Conservation (phyloP, 2,888 invertebrate genomes). For the Julus scandinavius region DNA sequence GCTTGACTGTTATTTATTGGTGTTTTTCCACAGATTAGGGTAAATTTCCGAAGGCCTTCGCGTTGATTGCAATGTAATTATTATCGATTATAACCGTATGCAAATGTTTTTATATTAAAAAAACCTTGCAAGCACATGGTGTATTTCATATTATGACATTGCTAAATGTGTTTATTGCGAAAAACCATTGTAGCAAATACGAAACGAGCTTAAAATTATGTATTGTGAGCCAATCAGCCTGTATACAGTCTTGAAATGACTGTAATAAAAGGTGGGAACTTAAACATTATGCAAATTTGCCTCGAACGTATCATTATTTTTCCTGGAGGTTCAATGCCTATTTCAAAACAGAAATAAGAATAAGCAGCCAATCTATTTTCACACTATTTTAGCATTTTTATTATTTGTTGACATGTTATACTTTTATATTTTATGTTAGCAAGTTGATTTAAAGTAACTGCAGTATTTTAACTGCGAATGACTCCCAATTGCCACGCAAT, state of each 20-base stretch:
- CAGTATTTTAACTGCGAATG: not conserved
- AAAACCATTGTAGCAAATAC: not conserved
- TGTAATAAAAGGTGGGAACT: constrained; percentile 4
- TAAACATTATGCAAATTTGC: not conserved
- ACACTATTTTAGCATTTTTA: not conserved
- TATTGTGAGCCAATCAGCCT: not conserved
- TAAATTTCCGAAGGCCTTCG: not conserved
- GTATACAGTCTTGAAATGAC: not conserved
- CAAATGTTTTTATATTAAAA: constrained; percentile 17
- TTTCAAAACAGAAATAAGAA: not conserved
- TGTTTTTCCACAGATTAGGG: not conserved
- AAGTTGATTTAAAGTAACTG: constrained; percentile 1
- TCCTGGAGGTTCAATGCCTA: not conserved
- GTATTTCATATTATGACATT: not conserved
- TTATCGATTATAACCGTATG: not conserved
- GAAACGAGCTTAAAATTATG: not conserved
- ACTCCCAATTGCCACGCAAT: not conserved
- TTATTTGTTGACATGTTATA: not conserved
- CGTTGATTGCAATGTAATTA: constrained; percentile 7
- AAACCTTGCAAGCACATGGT: not conserved
- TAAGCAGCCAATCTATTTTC: not conserved
- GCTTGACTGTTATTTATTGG: not conserved
- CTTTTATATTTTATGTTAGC: not conserved
- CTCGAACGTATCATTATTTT: not conserved
- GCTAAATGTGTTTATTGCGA: not conserved